Conservation (phyloP, 2,888 invertebrate genomes). For the Exocentrus adspersus region DNA sequence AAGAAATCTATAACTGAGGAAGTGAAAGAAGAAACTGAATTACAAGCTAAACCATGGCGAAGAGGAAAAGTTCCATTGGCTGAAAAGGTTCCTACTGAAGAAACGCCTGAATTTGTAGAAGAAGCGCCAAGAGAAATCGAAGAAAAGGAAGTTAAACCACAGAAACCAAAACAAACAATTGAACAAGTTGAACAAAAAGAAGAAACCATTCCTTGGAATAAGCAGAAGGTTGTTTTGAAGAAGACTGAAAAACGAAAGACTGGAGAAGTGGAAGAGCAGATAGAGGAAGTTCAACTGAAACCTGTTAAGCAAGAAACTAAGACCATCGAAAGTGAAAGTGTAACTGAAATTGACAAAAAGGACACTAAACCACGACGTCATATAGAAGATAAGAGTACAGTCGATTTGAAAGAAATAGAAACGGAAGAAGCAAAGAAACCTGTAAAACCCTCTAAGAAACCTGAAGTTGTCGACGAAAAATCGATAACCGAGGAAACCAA, state of each 20-base stretch:
- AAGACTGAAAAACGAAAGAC: constrained; percentile 15
- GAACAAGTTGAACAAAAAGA: constrained; percentile 56
- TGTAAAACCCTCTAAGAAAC: neutral
- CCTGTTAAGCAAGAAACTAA: constrained; percentile 44
- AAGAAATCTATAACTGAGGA: too few relatives aligned
- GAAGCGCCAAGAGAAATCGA: constrained; percentile 62
- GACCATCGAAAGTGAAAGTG: constrained; percentile 61
- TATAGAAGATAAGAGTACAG: neutral
- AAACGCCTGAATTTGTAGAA: constrained; percentile 6
- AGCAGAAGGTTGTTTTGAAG: constrained; percentile 39
- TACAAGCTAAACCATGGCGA: constrained; percentile 25
- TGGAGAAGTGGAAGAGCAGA: constrained; percentile 50
- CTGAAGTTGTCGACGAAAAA: neutral
- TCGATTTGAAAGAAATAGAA: neutral
- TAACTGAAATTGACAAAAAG: constrained; percentile 49
- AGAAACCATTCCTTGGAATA: constrained; percentile 65
- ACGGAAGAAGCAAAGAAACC: neutral
- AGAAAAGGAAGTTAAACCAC: constrained; percentile 60
- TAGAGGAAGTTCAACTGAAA: constrained; percentile 40
- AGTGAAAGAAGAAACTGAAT: constrained; percentile 15
- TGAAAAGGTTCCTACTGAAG: constrained; percentile 29
- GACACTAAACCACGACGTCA: neutral
- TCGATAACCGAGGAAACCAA: neutral
- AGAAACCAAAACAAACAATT: constrained; percentile 51
- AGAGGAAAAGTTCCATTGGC: too few relatives aligned